These are phyloP conservation scores for Pyrgilauda ruficollis DNA, from an alignment of 2,113 vertebrate species.

Conservation along the genomic window DNA sequence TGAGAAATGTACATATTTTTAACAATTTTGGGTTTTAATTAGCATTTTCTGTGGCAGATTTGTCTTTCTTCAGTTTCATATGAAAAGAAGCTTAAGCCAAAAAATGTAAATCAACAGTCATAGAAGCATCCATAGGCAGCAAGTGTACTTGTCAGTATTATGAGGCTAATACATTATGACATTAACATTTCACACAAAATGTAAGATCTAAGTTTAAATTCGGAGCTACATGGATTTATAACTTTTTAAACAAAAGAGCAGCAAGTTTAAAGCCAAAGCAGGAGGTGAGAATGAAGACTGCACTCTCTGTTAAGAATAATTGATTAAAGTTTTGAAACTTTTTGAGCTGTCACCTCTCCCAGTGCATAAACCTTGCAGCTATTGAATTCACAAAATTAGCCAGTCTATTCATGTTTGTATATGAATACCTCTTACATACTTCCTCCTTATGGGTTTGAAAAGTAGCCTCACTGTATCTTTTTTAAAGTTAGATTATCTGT, in stretches of 20 bases:
- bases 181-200: conserved; percentile 4
- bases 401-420: neutral
- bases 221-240: neutral
- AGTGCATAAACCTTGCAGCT: neutral
- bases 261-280: neutral
- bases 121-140: conserved; percentile 4
- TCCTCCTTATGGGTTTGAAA: neutral
- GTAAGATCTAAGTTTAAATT: conserved; percentile 9
- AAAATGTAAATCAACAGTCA: neutral
- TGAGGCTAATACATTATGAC: conserved; percentile 2
- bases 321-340: neutral
- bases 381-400: neutral
- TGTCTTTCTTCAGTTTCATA: neutral
- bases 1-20: neutral
- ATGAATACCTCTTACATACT: neutral
- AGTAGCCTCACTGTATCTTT: neutral
- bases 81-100: conserved; percentile 23
- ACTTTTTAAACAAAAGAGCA: neutral
- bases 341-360: neutral
- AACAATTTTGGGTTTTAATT: neutral
- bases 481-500: neutral
- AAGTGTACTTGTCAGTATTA: conserved; percentile 29
- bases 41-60: neutral
- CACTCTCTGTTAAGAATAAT: neutral
- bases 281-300: neutral